Evolutionary conservation across 2,888 invertebrate species (phyloP).

Genomic region (Ceramica pisi): DNA sequence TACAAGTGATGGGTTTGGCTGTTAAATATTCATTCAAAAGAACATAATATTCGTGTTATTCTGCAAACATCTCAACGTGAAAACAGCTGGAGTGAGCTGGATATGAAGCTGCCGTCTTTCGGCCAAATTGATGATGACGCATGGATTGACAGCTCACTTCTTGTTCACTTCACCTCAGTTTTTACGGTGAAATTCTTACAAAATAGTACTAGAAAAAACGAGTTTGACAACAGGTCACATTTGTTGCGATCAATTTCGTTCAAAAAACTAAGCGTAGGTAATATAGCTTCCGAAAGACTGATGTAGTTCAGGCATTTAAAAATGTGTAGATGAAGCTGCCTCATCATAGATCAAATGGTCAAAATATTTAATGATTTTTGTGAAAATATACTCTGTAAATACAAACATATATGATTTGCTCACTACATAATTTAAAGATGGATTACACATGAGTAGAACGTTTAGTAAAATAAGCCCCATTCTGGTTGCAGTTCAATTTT

Average conservation of each 20-base stretch:
- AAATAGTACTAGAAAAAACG: neutral
- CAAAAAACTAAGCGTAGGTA: neutral
- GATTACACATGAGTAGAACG: conserved; percentile 20
- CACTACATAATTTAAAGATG: conserved; percentile 15
- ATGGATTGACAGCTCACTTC: no score
- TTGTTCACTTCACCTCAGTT: no score
- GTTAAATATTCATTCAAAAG: neutral
- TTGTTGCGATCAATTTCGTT: neutral
- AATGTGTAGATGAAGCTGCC: neutral
- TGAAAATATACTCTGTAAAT: conserved; percentile 16
- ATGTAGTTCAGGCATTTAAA: neutral
- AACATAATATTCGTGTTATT: no score
- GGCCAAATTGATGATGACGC: no score
- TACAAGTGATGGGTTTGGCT: neutral
- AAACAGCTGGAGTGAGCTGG: no score
- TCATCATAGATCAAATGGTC: neutral
- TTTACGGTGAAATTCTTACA: no score
- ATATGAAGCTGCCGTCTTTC: no score
- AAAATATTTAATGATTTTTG: neutral
- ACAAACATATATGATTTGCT: neutral
- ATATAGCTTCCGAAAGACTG: conserved; percentile 1
- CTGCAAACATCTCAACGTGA: no score
- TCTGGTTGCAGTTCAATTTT: conserved; percentile 46
- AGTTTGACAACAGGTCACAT: neutral
- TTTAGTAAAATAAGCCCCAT: conserved; percentile 41